Evolutionary conservation across 2,113 vertebrate genomes (phyloP), one percentile per base, ranked within the genome.

Genomic region (Abramis brama): DNA sequence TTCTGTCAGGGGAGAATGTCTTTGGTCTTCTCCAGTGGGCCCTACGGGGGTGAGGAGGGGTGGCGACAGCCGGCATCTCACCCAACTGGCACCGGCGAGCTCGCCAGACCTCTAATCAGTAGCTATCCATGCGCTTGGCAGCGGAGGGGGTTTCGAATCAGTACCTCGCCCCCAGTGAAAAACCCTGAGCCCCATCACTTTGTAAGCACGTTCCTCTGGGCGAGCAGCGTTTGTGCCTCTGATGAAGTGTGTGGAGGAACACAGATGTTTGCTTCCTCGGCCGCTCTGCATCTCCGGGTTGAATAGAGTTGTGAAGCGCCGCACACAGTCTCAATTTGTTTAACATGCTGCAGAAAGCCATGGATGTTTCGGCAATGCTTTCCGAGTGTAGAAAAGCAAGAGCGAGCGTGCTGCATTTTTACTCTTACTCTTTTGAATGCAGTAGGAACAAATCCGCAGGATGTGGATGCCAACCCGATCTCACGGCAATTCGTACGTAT

Each of bases 111-210:
- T 93, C 93, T 95, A 95, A 95, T 95, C 95, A 95, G 95, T 93
- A 94, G 92, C 90, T 91, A 90, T 94, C 94, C 94, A 95, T 95
- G 94, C 73, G 93, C 90, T 95, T 95, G 95, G 95, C 94, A 95
- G 89, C 88, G 83, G 90, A 77, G 91, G 92, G 55, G 93, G 91
- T 94, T 94, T 94, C 91, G 91, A 93, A 95, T 94, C 93, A 90
- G 92, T 90, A 91, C 91, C 91, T 93, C 83, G 33, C 30, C 55
- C 91, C 94, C 93, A 89, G 91, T 83, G 91, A 92, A 93, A 94
- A 94, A 93, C 94, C 91, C 91, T 93, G 92, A 94, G 92, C 91
- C 92, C 92, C 92, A 93, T 94, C 92, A 93, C 93, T 94, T 94
- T 94, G 94, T 94, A 93, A 84, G 92, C 91, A 57, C 55, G 91